These are phyloP conservation scores for Cepaea hortensis DNA, from an alignment of 2,888 invertebrate genomes.

Conservation along the genomic window DNA sequence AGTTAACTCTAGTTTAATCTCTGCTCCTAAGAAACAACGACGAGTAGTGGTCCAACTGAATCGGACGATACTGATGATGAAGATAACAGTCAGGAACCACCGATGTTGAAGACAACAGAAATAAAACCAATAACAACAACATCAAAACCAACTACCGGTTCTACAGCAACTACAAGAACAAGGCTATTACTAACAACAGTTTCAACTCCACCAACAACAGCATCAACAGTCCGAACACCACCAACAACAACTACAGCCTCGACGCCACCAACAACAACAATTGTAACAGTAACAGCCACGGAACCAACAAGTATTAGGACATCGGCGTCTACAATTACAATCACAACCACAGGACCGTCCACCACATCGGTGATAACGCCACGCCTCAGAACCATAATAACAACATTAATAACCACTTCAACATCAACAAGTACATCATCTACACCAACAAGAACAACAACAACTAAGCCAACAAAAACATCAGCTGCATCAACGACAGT, in stretches of 20 bases:
- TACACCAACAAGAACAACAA: not conserved
- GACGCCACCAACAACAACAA: not conserved
- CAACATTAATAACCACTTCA: not conserved
- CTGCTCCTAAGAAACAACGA: not conserved
- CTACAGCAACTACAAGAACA: not conserved
- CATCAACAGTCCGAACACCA: not conserved
- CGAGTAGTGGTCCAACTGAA: not conserved
- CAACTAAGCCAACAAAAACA: not conserved
- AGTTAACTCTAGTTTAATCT: not conserved
- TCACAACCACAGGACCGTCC: not conserved
- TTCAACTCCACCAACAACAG: not conserved
- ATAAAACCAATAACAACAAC: not conserved
- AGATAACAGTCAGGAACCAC: not conserved
- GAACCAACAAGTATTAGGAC: not conserved
- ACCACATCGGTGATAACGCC: not conserved
- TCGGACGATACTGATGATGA: not conserved
- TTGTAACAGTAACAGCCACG: not conserved
- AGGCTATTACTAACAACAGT: not conserved
- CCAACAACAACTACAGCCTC: not conserved
- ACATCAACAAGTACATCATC: constrained; percentile 1
- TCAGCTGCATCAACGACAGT: not conserved
- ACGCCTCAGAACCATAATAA: not conserved
- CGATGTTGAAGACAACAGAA: not conserved
- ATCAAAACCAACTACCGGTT: not conserved
- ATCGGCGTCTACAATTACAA: not conserved